Evolutionary conservation across 2,797 vertebrate genomes (phyloP).

Genomic region (Hemitrygon akajei): DNA sequence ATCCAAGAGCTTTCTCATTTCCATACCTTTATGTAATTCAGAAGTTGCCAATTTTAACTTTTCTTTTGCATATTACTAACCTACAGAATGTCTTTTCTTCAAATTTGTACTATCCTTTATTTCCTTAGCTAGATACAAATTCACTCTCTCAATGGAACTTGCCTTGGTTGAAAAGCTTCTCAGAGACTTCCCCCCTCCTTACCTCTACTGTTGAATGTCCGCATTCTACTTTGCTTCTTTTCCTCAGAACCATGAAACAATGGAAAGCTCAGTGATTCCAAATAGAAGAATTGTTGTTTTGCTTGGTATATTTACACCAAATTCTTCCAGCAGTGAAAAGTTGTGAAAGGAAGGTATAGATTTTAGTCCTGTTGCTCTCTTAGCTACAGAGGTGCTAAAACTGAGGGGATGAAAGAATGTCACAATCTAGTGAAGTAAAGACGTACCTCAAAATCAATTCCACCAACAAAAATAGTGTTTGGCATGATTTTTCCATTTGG

Average conservation of each 20-base stretch:
- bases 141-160: no score
- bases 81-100: no score
- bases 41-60: no score
- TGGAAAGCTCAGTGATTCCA: not conserved
- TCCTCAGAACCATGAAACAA: not conserved
- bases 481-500: conserved; percentile 88
- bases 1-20: no score
- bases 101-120: no score
- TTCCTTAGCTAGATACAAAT: no score
- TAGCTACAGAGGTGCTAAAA: not conserved
- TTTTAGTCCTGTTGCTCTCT: not conserved
- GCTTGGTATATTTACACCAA: not conserved
- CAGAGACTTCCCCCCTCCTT: not conserved
- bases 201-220: not conserved
- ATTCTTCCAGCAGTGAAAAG: not conserved
- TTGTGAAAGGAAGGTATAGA: not conserved
- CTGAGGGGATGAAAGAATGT: not conserved
- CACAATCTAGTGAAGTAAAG: not conserved
- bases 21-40: no score
- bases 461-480: conserved; percentile 88
- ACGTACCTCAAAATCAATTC: conserved; percentile 83
- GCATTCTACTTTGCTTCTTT: not conserved
- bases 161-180: not conserved
- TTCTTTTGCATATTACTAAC: no score
- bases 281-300: not conserved